These are phyloP conservation scores for Drosophila parvula DNA, from an alignment of 1,140 invertebrate genomes.

Conservation along the genomic window DNA sequence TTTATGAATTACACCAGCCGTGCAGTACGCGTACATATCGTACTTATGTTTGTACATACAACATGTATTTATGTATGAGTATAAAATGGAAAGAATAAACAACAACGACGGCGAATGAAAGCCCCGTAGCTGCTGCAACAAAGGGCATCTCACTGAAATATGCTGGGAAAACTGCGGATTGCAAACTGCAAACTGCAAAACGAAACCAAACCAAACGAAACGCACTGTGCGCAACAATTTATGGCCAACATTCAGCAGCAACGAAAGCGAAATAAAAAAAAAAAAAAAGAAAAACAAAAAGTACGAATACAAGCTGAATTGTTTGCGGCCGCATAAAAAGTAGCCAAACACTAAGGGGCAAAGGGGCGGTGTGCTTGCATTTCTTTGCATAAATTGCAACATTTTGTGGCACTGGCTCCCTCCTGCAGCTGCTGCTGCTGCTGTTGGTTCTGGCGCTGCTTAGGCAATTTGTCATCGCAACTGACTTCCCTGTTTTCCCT, in stretches of 20 bases:
- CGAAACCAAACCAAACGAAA: conserved; percentile 64
- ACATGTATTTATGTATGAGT: conserved; percentile 81
- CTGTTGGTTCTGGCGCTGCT: conserved; percentile 31
- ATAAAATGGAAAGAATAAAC: conserved; percentile 76
- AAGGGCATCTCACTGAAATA: conserved; percentile 76
- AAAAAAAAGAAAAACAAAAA: conserved; percentile 24
- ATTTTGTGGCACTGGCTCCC: conserved; percentile 52
- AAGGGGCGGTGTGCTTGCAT: conserved; percentile 44
- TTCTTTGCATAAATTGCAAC: conserved; percentile 81
- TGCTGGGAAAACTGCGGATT: conserved; percentile 69
- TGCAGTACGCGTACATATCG: conserved; percentile 32
- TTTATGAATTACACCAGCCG: conserved; percentile 74
- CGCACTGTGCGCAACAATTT: conserved; percentile 79
- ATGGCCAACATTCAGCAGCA: conserved; percentile 73
- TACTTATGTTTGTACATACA: conserved; percentile 48
- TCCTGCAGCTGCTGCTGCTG: conserved; percentile 24
- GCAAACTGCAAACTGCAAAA: conserved; percentile 48
- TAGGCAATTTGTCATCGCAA: conserved; percentile 79
- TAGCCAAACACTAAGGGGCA: conserved; percentile 57
- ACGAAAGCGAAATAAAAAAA: conserved; percentile 24
- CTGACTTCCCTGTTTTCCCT: conserved; percentile 18
- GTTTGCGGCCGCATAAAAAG: conserved; percentile 81
- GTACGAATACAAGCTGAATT: conserved; percentile 73
- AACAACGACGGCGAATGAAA: conserved; percentile 49
- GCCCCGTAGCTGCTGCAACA: conserved; percentile 59